Conservation (phyloP, 2,888 invertebrate species). For the Drosophila mimetica region DNA sequence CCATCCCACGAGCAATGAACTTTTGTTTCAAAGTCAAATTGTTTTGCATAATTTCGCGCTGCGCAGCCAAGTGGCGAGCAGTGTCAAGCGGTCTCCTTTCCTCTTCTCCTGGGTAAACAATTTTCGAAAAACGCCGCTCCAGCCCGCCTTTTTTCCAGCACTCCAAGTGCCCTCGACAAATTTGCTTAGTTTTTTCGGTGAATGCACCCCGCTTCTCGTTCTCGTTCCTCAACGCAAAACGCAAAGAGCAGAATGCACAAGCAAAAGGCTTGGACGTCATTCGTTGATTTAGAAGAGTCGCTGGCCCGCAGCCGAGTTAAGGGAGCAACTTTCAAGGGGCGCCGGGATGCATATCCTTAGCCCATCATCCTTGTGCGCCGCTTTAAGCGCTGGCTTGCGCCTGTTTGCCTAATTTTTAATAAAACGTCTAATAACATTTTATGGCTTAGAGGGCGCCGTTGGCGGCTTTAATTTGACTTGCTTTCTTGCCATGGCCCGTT, state of each 20-base stretch:
- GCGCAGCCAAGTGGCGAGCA: constrained; percentile 70
- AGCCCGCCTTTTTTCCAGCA: constrained; percentile 10
- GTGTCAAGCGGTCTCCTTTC: constrained; percentile 61
- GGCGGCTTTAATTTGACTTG: constrained; percentile 60
- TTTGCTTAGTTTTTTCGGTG: constrained; percentile 64
- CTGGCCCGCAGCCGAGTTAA: constrained; percentile 33
- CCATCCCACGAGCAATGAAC: constrained; percentile 28
- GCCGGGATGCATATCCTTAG: constrained; percentile 18
- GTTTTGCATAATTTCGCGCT: constrained; percentile 69
- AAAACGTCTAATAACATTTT: constrained; percentile 69
- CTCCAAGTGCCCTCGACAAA: constrained; percentile 69
- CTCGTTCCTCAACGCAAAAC: not conserved
- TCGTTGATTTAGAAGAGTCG: constrained; percentile 60
- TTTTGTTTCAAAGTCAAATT: constrained; percentile 73
- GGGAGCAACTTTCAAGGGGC: constrained; percentile 52
- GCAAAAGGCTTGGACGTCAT: constrained; percentile 37
- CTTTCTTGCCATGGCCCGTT: constrained; percentile 5
- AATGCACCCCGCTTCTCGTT: constrained; percentile 33
- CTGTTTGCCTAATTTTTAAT: constrained; percentile 65
- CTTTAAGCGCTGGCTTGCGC: no score
- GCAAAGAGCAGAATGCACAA: constrained; percentile 2
- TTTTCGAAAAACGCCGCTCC: constrained; percentile 56
- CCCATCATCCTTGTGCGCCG: not conserved
- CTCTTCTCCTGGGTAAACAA: constrained; percentile 57
- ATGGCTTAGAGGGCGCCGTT: constrained; percentile 43